Evolutionary conservation across 2,797 vertebrate species (phyloP).

Genomic region (Pyrrhura leucotis): DNA sequence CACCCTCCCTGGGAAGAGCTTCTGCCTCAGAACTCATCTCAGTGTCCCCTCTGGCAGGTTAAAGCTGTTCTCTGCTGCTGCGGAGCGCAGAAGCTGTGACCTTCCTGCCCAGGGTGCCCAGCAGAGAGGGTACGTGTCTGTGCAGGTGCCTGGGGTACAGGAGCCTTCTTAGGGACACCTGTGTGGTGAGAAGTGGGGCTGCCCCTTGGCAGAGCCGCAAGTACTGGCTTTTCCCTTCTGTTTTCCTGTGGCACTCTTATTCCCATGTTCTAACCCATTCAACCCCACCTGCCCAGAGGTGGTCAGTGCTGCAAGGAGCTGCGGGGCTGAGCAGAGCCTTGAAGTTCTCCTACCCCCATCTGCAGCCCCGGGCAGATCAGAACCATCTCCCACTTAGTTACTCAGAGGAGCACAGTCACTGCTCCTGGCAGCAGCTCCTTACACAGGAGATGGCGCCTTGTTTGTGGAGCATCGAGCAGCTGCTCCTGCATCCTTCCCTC

Average conservation of each 20-base stretch:
- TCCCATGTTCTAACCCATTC: not conserved
- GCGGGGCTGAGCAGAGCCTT: not conserved
- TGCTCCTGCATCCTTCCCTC: not conserved
- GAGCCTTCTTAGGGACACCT: too few species aligned
- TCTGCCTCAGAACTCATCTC: not conserved
- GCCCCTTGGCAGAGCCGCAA: not conserved
- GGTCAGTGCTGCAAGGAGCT: not conserved
- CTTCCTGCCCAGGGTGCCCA: not conserved
- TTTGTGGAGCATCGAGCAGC: not conserved
- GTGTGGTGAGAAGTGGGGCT: not conserved
- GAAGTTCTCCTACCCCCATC: not conserved
- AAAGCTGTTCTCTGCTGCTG: not conserved
- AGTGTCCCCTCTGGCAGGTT: not conserved
- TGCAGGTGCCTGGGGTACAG: not conserved
- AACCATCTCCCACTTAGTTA: not conserved
- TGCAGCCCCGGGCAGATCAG: not conserved
- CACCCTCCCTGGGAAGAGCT: not conserved
- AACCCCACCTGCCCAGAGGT: not conserved
- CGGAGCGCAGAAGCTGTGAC: not conserved
- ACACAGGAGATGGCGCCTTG: accelerated
- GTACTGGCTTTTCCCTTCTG: not conserved
- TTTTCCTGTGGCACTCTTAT: too few species aligned
- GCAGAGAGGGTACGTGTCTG: accelerated
- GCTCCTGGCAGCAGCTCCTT: not conserved
- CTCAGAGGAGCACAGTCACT: not conserved